phyloP scores from a whole-genome alignment of 2,113 vertebrate genomes.

The Hydrochoerus hydrochaeris region DNA sequence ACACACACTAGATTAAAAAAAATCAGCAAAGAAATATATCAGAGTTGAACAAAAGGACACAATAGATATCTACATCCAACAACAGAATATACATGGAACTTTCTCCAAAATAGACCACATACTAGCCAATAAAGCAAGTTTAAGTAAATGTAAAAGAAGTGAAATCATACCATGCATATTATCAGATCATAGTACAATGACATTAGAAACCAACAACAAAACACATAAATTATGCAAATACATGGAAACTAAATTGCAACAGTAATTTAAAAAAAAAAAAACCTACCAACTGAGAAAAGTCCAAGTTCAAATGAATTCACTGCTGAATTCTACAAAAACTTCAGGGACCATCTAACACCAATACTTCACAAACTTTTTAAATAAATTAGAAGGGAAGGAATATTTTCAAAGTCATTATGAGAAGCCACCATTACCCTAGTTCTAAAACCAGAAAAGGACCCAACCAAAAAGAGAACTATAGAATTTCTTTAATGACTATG shows the following conservation, averaged over 20 bases:
- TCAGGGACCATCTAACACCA: background rate
- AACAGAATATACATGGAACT: background rate
- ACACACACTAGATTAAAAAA: background rate
- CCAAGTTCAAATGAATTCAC: background rate
- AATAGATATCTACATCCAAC: background rate
- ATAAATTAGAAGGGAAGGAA: background rate
- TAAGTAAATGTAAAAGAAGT: background rate
- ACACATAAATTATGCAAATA: background rate
- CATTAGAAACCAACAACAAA: background rate
- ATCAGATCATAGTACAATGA: background rate
- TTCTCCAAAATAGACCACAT: background rate
- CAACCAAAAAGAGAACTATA: background rate
- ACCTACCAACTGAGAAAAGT: background rate
- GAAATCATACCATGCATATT: background rate
- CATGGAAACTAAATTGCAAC: background rate
- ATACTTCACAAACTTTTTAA: background rate
- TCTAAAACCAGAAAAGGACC: background rate
- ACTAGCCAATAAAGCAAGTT: background rate
- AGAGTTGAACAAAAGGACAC: background rate
- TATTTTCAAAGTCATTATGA: background rate
- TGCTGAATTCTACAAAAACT: background rate
- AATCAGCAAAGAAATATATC: background rate
- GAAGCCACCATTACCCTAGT: background rate
- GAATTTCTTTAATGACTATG: background rate
- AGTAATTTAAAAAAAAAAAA: background rate